phyloP scores from a whole-genome alignment of 2,888 invertebrate species.

The Argyra leucocephala region DNA sequence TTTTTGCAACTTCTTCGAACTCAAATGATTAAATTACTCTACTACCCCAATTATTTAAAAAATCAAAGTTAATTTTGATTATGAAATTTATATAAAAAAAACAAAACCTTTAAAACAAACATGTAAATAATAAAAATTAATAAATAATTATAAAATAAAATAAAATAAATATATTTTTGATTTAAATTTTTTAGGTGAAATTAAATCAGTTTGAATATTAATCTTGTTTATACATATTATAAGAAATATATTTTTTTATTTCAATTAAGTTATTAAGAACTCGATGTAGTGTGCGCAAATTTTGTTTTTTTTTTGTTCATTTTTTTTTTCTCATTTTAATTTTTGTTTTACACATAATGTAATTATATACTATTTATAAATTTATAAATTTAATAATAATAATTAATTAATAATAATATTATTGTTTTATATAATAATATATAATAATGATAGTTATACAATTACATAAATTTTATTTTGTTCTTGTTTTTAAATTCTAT shows the following conservation, averaged over 20 bases:
- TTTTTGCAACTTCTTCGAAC: no score
- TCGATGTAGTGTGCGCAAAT: constrained; percentile 6
- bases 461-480: constrained; percentile 1
- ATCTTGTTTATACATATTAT: no score
- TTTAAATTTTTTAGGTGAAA: not conserved
- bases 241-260: not conserved
- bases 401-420: not conserved
- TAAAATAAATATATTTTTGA: not conserved
- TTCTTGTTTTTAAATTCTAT: not conserved
- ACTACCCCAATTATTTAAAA: no score
- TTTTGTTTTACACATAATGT: not conserved
- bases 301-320: not conserved
- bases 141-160: no score
- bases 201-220: no score
- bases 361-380: not conserved
- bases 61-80: no score
- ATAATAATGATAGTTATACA: not conserved
- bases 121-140: no score
- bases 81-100: no score
- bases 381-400: not conserved
- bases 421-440: not conserved
- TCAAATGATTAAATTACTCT: no score
- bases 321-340: not conserved
- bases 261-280: not conserved
- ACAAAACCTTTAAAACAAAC: no score